phyloP scores from a whole-genome alignment of 1,140 invertebrate genomes.

The Platyscapa corneri region DNA sequence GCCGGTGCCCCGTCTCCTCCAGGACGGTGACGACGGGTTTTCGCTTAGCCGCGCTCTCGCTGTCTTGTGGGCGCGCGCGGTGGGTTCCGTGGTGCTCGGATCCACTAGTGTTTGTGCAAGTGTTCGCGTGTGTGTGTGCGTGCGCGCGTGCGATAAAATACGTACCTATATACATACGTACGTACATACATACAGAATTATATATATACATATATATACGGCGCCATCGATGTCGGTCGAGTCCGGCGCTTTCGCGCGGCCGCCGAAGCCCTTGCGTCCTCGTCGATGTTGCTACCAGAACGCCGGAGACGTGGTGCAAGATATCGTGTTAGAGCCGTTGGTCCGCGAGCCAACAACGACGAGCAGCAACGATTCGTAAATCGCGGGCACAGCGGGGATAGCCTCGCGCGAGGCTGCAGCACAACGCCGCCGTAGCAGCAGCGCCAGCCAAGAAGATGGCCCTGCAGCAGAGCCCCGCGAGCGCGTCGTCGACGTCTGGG shows the following conservation, averaged over 20 bases:
- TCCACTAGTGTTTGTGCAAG: constrained; percentile 11
- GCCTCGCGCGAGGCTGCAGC: constrained; percentile 30
- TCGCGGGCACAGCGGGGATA: constrained; percentile 44
- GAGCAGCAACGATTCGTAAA: constrained; percentile 36
- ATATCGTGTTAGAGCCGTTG: constrained; percentile 12
- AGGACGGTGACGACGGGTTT: background rate
- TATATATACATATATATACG: constrained; percentile 1
- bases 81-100: background rate
- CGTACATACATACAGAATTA: no score
- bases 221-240: constrained; percentile 50
- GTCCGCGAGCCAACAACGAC: background rate
- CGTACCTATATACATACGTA: background rate
- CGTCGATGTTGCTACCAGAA: constrained; percentile 30
- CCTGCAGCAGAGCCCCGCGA: constrained; percentile 57
- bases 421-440: constrained; percentile 61
- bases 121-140: background rate
- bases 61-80: background rate
- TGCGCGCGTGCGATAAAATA: background rate
- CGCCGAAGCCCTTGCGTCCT: constrained; percentile 27
- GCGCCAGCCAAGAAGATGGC: constrained; percentile 64
- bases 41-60: background rate
- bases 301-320: constrained; percentile 5
- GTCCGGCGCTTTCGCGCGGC: constrained; percentile 41
- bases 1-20: constrained; percentile 2
- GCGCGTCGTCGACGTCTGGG: constrained; percentile 49